Evolutionary conservation across 2,888 invertebrate species (phyloP).

Genomic region (Amblyteles armatorius): DNA sequence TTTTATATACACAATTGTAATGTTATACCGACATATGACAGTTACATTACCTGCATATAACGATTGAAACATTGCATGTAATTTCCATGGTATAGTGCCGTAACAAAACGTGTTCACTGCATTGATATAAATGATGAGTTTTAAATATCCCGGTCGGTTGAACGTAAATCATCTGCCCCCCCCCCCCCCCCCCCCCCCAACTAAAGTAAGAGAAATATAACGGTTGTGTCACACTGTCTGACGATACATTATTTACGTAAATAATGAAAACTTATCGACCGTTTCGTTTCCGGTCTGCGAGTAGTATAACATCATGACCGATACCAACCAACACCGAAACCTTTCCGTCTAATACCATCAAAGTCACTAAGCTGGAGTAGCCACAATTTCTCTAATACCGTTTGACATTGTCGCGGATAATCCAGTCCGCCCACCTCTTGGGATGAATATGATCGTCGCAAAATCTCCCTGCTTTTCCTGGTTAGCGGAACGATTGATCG

Average conservation of each 20-base stretch:
- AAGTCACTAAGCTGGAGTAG: not conserved
- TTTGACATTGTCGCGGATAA: constrained; percentile 56
- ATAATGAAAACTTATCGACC: not conserved
- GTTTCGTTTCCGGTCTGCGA: not conserved
- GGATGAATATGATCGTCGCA: constrained; percentile 1
- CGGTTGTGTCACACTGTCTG: too few species aligned
- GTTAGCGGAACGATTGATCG: not conserved
- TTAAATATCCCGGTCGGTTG: too few species aligned
- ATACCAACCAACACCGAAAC: not conserved
- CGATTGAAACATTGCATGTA: too few species aligned
- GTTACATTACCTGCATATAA: too few species aligned
- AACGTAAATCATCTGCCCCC: too few species aligned
- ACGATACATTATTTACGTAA: too few species aligned
- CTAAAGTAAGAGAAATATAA: not conserved
- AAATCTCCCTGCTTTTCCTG: not conserved
- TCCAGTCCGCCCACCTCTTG: constrained; percentile 43
- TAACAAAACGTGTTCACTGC: too few species aligned
- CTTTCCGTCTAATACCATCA: constrained; percentile 36
- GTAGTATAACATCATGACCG: not conserved
- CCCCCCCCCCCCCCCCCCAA: too few species aligned
- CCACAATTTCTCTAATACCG: constrained; percentile 56
- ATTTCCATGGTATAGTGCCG: too few species aligned
- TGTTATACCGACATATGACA: too few species aligned
- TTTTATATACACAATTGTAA: too few species aligned
- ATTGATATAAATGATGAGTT: too few species aligned